Base-by-base conservation (phyloP, 2,888 invertebrate genomes). In the Caenorhabditis zanzibari region DNA sequence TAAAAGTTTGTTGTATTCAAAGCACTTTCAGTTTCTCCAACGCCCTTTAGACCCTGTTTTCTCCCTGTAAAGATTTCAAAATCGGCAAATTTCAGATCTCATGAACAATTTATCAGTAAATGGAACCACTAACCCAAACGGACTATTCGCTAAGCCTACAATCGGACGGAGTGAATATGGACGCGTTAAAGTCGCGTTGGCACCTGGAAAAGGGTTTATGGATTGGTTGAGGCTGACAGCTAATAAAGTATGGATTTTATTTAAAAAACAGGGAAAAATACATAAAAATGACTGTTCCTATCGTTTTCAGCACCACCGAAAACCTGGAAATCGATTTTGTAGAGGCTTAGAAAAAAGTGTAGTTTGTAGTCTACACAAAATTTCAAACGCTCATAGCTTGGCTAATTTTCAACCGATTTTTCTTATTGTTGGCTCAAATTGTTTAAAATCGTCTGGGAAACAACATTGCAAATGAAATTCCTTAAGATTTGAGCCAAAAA, bases 221-320 rank as follows among this genome's bases (percentile, higher is more conserved):
- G 90, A 91, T 56, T 91, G 91, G 91, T 85, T 91, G 24, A 81
- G 85, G 63, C 77, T 90, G 12, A 87, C 90, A 1, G 56, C 84
- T 19, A 73, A 82, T 19, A 87, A 88, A 72, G 87, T 58, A 7
- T 22, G 58, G 22, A 16, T 32, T 66, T 66, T 16, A 19, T 9
- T 10, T n/a, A n/a, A n/a, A n/a, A n/a, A n/a, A n/a, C n/a, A 41
- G 19, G 4, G 2, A 28, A 56, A 14, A 28, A 14, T 52, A n/a
- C n/a, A n/a, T 9, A 22, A 52, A 7, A 16, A 10, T 0, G 1
- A 24, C 4, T 52, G 19, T 22, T 22, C 22, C 22, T 24, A 52
- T 24, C 52, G 52, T 22, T 6, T 22, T 22, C 12, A 22, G 22
- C 10, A 24, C 22, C 9, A 0, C 10, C 1, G 52, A 52, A 63